Evolutionary conservation across 2,888 invertebrate genomes (phyloP), one percentile per base, ranked within the genome.

Genomic region (Drepana falcataria): DNA sequence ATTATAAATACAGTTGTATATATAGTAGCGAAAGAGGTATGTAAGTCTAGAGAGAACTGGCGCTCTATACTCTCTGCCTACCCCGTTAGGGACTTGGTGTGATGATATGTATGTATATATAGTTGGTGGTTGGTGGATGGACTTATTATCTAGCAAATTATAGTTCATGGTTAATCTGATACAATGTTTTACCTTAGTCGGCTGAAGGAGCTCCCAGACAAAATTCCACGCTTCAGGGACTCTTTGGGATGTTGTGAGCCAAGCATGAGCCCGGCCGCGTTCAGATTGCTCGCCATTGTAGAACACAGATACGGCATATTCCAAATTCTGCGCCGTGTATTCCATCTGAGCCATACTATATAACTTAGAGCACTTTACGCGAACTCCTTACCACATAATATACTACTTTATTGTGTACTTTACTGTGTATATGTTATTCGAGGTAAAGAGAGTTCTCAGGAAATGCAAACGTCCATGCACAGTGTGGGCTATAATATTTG

Each of bases 151-250:
- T 37, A 37, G 3, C 37, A 37, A 37, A 4, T 4, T 37, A 37
- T 37, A 37, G 5, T 4, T 5, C 3, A 37, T 37, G 5, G 3
- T 37, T 37, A 5, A 4, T 37, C 48, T 6, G 33, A 5, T 33
- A 40, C 21, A 33, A 33, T 33, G 40, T 51, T 51, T 60, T 89
- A 97, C 97, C 93, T 96, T 96, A 65, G 93, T 93, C 5, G 95
- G 94, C 75, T 95, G 94, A 66, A 98, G 92, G 37, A 98, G 92
- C 61, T 96, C 95, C 98, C 98, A 98, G 4, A 96, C 95, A 81
- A 98, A 97, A 68, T 94, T 94, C 98, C 98, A 98, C 40, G 98
- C 98, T 80, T 96, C 95, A 1, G 95, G 93, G 35, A 96, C 97
- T 63, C 94, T 92, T 83, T 98, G 98, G 7, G 96, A 96, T 64